Evolutionary conservation across 1,140 invertebrate genomes (phyloP).

Genomic region (Bombus cullumanus): DNA sequence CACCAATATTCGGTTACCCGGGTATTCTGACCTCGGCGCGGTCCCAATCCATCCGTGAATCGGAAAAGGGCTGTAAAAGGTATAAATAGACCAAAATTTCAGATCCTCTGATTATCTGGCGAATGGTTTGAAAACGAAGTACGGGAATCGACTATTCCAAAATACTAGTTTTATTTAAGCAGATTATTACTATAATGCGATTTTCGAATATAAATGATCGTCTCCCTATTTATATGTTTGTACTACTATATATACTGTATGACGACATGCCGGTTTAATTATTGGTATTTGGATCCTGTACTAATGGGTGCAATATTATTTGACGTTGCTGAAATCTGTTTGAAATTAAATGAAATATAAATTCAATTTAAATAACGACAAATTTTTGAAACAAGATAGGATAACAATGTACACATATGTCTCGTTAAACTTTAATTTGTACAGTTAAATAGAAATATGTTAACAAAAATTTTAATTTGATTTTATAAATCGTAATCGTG

Average conservation of each 20-base stretch:
- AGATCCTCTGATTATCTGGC: neutral
- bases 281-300: neutral
- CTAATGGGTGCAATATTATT: neutral
- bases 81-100: neutral
- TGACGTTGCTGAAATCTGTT: neutral
- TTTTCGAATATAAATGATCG: neutral
- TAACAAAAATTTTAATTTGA: no score
- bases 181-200: neutral
- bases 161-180: neutral
- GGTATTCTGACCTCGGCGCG: neutral
- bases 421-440: no score
- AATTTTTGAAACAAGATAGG: no score
- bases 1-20: slow-evolving; percentile 22
- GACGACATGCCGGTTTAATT: neutral
- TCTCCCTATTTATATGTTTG: neutral
- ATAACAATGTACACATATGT: no score
- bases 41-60: neutral
- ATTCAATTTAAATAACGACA: neutral
- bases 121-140: neutral
- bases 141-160: neutral
- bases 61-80: slow-evolving; percentile 4
- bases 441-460: no score
- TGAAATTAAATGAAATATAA: neutral
- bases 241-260: neutral
- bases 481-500: no score